These are phyloP conservation scores for Zoanthus solanderi DNA, from an alignment of 92 coral and sea anemone genomes.

Conservation along the genomic window DNA sequence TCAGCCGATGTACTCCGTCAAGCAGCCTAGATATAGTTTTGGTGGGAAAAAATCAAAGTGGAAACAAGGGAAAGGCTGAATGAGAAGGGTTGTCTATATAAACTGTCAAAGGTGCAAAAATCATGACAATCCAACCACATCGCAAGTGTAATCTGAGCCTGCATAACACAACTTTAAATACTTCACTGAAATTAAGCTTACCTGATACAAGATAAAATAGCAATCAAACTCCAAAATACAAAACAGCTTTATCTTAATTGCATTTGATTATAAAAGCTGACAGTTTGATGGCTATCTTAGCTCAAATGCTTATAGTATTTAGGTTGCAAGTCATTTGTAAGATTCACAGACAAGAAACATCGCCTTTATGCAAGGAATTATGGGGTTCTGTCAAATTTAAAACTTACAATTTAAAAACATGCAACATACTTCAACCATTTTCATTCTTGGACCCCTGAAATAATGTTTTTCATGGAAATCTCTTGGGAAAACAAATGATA, in stretches of 20 bases:
- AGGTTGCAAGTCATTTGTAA: background rate
- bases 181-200: background rate
- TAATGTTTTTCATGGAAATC: background rate
- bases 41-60: constrained; percentile 92
- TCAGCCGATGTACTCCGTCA: constrained; percentile 97
- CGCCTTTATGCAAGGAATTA: background rate
- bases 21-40: constrained; percentile 87
- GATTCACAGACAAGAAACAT: background rate
- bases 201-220: constrained; percentile 26
- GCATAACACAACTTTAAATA: constrained; percentile 1
- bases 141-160: background rate
- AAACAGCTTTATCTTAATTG: background rate
- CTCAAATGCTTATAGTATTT: background rate
- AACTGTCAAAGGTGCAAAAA: constrained; percentile 14
- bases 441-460: constrained; percentile 12
- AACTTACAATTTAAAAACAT: background rate
- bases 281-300: background rate
- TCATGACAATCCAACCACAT: constrained; percentile 27
- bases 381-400: background rate
- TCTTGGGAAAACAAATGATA: background rate
- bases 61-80: constrained; percentile 77
- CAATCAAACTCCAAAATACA: constrained; percentile 21
- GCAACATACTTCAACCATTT: constrained; percentile 35
- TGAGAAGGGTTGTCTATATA: constrained; percentile 56
- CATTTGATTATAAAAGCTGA: background rate